These are phyloP conservation scores for Rhamnusium bicolor DNA, from an alignment of 2,888 invertebrate genomes.

Conservation along the genomic window DNA sequence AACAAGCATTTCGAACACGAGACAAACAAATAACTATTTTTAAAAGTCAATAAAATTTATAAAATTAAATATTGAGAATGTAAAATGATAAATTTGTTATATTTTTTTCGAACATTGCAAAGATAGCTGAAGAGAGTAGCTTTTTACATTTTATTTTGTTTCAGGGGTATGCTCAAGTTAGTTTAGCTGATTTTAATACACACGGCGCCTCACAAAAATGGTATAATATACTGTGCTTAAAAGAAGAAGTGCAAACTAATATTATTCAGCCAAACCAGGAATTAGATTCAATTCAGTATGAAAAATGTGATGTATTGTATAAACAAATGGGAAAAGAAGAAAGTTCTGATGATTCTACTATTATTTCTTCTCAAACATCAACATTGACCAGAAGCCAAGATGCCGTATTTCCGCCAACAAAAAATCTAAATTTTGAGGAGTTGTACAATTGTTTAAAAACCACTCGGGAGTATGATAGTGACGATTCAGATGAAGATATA, in stretches of 20 bases:
- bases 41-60: no score
- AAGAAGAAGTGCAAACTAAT: constrained; percentile 62
- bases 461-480: constrained; percentile 67
- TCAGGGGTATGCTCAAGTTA: constrained; percentile 96
- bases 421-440: constrained; percentile 74
- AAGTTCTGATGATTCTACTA: constrained; percentile 96
- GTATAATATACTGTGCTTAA: constrained; percentile 94
- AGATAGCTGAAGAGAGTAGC: no score
- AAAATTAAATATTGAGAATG: no score
- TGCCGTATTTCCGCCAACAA: constrained; percentile 72
- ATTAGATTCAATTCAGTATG: constrained; percentile 72
- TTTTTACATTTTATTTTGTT: no score
- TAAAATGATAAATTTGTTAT: no score
- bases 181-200: constrained; percentile 93
- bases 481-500: constrained; percentile 71
- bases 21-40: no score
- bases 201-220: constrained; percentile 88
- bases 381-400: constrained; percentile 93
- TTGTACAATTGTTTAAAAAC: constrained; percentile 70
- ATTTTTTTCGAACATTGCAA: no score
- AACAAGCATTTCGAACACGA: no score
- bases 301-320: constrained; percentile 62
- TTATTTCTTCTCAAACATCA: constrained; percentile 96
- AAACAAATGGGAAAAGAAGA: constrained; percentile 79
- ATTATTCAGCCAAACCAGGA: constrained; percentile 71